These are phyloP conservation scores for Barypeithes pellucidus DNA, from an alignment of 2,888 invertebrate genomes.

Conservation along the genomic window DNA sequence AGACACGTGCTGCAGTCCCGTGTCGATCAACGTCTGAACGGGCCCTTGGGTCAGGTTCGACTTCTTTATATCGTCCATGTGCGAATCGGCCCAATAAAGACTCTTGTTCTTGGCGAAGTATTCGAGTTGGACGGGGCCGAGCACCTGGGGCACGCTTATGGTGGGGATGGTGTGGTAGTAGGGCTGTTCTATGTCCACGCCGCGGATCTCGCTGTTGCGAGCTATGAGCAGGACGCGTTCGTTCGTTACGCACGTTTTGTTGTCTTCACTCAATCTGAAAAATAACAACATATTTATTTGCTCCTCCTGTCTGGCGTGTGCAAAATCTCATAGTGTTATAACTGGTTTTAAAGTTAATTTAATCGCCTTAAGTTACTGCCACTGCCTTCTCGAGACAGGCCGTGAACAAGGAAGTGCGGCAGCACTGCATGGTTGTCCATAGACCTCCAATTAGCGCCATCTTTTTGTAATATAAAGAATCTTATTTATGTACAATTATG, in stretches of 20 bases:
- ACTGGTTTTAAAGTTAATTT: too few species aligned
- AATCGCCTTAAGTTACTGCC: too few species aligned
- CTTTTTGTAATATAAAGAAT: too few species aligned
- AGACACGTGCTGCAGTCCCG: slow-evolving; percentile 76
- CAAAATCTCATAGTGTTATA: too few species aligned
- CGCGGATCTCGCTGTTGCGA: slow-evolving; percentile 84
- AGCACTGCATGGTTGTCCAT: too few species aligned
- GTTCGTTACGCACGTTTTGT: slow-evolving; percentile 81
- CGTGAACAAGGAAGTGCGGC: too few species aligned
- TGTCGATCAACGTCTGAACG: slow-evolving; percentile 83
- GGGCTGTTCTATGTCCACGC: slow-evolving; percentile 79
- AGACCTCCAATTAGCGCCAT: too few species aligned
- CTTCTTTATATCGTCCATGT: slow-evolving; percentile 82
- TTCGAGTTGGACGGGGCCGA: slow-evolving; percentile 81
- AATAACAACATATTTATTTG: too few species aligned
- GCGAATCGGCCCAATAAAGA: slow-evolving; percentile 86
- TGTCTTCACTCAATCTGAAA: slow-evolving; percentile 74
- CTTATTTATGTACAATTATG: too few species aligned
- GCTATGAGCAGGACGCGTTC: slow-evolving; percentile 87
- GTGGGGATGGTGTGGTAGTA: slow-evolving; percentile 87
- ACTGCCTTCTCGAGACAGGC: too few species aligned
- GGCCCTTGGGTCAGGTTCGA: slow-evolving; percentile 80
- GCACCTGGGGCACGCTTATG: slow-evolving; percentile 81
- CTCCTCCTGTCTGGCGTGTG: too few species aligned
- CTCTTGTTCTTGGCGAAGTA: slow-evolving; percentile 78